A percentile compares a stretch with the other conserved stretches of the same genome.
Evolutionary conservation across 2,888 invertebrate genomes (phyloP).

Genomic region (Ctenicera cuprea): DNA sequence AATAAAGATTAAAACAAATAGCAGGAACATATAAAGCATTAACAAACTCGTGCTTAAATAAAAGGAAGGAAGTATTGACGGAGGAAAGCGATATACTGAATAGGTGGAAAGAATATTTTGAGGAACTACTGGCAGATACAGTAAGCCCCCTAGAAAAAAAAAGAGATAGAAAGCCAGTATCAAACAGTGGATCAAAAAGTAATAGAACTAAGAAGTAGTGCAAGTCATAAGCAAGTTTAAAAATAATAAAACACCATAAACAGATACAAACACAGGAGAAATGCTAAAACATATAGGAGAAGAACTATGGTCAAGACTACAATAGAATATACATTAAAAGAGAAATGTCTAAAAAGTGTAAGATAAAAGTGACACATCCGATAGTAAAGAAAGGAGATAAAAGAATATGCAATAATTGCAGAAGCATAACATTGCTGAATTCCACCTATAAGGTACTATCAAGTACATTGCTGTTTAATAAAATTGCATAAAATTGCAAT

Average conservation of each 20-base stretch:
- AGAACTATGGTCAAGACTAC: not conserved
- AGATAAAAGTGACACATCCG: not conserved
- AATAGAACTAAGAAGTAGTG: not conserved
- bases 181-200: not conserved
- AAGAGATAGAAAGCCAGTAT: not conserved
- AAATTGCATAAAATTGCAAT: no score
- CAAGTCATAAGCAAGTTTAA: not conserved
- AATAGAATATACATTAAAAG: no score
- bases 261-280: conserved; percentile 6
- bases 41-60: no score
- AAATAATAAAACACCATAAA: not conserved
- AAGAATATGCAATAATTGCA: no score
- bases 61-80: no score
- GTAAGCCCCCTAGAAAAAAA: not conserved
- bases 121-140: not conserved
- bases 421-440: no score
- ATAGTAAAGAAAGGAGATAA: not conserved
- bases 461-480: no score
- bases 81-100: no score
- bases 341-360: not conserved
- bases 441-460: no score
- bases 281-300: not conserved
- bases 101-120: not conserved
- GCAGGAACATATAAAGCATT: no score
- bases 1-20: no score